Conservation (phyloP, 2,888 invertebrate species). For the Drosophila niveifrons region DNA sequence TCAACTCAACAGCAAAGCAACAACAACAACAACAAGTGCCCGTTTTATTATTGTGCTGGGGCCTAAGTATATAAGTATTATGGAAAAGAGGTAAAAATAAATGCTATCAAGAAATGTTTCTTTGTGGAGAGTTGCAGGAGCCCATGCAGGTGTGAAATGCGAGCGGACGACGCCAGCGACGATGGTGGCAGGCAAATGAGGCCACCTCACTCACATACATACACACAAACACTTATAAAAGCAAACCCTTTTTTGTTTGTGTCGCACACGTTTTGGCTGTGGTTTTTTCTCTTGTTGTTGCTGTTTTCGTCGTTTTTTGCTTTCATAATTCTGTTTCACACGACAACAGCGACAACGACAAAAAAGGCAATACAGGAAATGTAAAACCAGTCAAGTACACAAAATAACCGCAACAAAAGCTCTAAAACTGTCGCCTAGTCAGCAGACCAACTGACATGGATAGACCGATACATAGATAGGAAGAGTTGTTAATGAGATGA, state of each 20-base stretch:
- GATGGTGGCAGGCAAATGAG: conserved; percentile 51
- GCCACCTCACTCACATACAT: conserved; percentile 41
- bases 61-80: conserved; percentile 46
- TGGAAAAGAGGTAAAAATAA: conserved; percentile 56
- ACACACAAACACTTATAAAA: conserved; percentile 16
- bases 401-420: conserved; percentile 59
- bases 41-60: conserved; percentile 21
- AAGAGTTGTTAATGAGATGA: conserved; percentile 15
- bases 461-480: not conserved
- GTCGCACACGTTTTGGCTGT: conserved; percentile 50
- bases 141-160: conserved; percentile 66
- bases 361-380: conserved; percentile 76
- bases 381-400: conserved; percentile 74
- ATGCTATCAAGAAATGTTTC: conserved; percentile 69
- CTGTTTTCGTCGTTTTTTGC: conserved; percentile 20
- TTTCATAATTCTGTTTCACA: conserved; percentile 67
- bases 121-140: conserved; percentile 43
- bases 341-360: conserved; percentile 49
- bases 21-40: conserved; percentile 24
- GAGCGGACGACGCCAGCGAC: conserved; percentile 42
- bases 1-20: conserved; percentile 20
- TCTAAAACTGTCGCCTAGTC: conserved; percentile 43
- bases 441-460: conserved; percentile 10
- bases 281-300: conserved; percentile 45
- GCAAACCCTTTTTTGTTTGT: conserved; percentile 61